Evolutionary conservation across 2,113 vertebrate genomes (phyloP), one percentile per base, ranked within the genome.

Genomic region (Carlito syrichta): DNA sequence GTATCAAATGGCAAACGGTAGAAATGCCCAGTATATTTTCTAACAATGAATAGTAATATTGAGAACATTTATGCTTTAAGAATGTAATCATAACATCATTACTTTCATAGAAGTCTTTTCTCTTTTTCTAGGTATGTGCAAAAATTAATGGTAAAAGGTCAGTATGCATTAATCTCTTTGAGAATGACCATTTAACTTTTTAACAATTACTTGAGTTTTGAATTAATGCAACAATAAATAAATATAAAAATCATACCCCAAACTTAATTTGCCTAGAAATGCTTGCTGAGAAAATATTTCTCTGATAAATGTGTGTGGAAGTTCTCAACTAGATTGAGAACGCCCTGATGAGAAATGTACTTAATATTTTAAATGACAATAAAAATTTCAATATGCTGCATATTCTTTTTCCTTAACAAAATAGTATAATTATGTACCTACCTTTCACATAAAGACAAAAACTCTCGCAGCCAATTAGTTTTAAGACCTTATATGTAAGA

Each of bases 401-500:
- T n/a, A 95, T 92, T 91, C 63, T 84, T 94, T 77, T 96, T 52
- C 73, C 68, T 76, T 79, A 83, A 12, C 38, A 92, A 94, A 98
- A 86, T 50, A 90, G 52, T 27, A 71, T 97, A 97, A 98, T 89
- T 94, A 22, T 81, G 48, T 92, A 91, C 95, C 96, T 96, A 50
- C 76, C 94, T 96, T 94, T 89, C 91, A 97, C 58, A 86, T 48
- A n/a, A 96, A 97, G 88, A 97, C 84, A 98, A 97, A 97, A 98
- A 76, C 43, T 95, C 54, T 94, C 73, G 69, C 76, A 94, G 92
- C 1, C 86, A 98, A 98, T 97, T 97, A 98, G 73, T 71, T 98
- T 98, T 95, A 96, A 97, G 95, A 82, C 56, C 73, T 95, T 94
- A 81, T 71, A 85, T 77, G 90, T 96, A 96, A 96, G 89, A 89